phyloP scores from a whole-genome alignment of 2,888 invertebrate species.

The Luffia ferchaultella region DNA sequence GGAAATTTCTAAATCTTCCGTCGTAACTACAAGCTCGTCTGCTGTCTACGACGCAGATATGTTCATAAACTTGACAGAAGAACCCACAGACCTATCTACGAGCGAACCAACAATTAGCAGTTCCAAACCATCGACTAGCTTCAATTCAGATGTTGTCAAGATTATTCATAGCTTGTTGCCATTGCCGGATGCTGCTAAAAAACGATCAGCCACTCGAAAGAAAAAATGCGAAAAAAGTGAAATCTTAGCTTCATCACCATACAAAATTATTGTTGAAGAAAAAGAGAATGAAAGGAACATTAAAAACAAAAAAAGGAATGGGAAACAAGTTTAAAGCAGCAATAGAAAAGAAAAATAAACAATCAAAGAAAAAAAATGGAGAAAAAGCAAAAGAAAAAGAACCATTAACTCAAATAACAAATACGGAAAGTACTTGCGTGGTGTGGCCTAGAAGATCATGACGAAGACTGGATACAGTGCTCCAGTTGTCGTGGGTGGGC shows the following conservation, averaged over 20 bases:
- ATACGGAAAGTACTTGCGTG: conserved; percentile 5
- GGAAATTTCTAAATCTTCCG: background rate
- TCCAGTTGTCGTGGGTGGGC: conserved; percentile 11
- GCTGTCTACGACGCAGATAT: background rate
- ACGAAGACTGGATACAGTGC: conserved; percentile 15
- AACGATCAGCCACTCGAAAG: conserved; percentile 3
- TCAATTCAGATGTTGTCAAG: background rate
- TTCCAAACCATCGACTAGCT: conserved; percentile 1
- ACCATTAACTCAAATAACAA: background rate
- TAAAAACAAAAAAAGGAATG: conserved; percentile 5
- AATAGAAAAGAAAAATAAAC: conserved; percentile 8
- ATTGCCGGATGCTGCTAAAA: conserved; percentile 14
- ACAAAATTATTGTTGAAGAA: conserved; percentile 13
- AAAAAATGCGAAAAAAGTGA: conserved; percentile 8
- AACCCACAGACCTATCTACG: background rate
- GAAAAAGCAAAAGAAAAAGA: background rate
- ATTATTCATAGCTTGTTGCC: conserved; percentile 11
- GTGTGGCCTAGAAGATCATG: conserved; percentile 9
- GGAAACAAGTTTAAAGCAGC: background rate
- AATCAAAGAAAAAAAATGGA: conserved; percentile 3
- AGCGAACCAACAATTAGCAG: background rate
- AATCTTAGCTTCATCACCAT: conserved; percentile 7
- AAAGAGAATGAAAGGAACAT: conserved; percentile 5
- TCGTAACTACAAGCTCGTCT: background rate
- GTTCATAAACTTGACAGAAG: background rate